Evolutionary conservation across 2,888 invertebrate genomes (phyloP).

Genomic region (Homarus gammarus): DNA sequence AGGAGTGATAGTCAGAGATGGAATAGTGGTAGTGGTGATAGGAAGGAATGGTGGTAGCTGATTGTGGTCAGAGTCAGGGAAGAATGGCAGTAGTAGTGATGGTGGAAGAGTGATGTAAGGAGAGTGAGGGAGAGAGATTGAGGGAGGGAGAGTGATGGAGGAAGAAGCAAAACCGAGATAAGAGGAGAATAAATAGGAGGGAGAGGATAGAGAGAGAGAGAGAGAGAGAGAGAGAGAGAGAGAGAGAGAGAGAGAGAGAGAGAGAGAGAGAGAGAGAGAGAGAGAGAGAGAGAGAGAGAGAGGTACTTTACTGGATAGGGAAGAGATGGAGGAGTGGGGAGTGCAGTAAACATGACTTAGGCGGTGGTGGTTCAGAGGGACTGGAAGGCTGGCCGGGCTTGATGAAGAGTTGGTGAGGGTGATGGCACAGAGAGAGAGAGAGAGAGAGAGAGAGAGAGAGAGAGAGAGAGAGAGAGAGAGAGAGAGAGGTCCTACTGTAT

Average conservation of each 20-base stretch:
- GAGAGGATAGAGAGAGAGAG: neutral
- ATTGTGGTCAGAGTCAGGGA: neutral
- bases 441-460: neutral
- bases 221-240: neutral
- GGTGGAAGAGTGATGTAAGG: neutral
- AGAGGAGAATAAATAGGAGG: neutral
- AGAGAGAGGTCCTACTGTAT: neutral
- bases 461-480: neutral
- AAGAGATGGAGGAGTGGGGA: neutral
- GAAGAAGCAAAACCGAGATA: neutral
- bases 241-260: neutral
- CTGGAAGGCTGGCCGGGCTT: neutral
- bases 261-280: neutral
- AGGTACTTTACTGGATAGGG: no score
- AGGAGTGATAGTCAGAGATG: neutral
- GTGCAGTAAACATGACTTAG: no score
- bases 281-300: neutral
- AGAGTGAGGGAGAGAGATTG: conserved; percentile 3
- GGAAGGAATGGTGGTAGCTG: neutral
- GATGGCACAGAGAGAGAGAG: neutral
- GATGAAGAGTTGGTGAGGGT: neutral
- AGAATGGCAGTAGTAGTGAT: neutral
- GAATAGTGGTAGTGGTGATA: neutral
- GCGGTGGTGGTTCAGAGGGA: neutral
- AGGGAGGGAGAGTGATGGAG: neutral